Evolutionary conservation across 2,113 vertebrate genomes (phyloP).

Genomic region (Vulpes ferrilata): DNA sequence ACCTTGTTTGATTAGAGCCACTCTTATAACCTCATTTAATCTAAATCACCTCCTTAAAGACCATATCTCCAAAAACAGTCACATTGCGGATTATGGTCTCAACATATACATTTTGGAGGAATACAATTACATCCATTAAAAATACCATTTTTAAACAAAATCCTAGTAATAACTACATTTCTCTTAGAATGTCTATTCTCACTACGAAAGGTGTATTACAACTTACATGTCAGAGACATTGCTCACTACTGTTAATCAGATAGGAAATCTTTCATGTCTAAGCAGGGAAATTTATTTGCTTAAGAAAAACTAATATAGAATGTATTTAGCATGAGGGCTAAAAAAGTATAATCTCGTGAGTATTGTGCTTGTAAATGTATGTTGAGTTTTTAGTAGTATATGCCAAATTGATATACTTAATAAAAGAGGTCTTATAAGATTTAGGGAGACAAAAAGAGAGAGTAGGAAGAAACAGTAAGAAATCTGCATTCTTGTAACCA

Average conservation of each 20-base stretch:
- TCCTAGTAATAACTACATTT: background rate
- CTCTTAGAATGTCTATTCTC: background rate
- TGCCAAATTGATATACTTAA: background rate
- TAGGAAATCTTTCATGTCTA: background rate
- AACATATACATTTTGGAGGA: background rate
- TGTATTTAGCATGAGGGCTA: background rate
- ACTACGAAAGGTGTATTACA: background rate
- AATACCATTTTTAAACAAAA: background rate
- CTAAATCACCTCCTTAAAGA: background rate
- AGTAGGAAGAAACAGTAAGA: background rate
- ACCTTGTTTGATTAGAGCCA: background rate
- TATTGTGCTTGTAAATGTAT: background rate
- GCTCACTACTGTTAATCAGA: background rate
- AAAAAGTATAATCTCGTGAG: background rate
- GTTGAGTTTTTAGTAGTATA: background rate
- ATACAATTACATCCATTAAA: background rate
- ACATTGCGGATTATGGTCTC: background rate
- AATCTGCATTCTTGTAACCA: background rate
- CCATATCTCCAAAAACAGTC: background rate
- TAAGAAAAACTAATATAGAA: slow-evolving; percentile 7
- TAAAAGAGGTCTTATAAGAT: background rate
- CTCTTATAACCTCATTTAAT: background rate
- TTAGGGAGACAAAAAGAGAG: background rate
- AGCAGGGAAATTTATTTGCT: background rate
- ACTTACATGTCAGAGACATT: background rate